These are phyloP conservation scores for Agrochola lychnidis DNA, from an alignment of 2,888 invertebrate species.

Conservation along the genomic window DNA sequence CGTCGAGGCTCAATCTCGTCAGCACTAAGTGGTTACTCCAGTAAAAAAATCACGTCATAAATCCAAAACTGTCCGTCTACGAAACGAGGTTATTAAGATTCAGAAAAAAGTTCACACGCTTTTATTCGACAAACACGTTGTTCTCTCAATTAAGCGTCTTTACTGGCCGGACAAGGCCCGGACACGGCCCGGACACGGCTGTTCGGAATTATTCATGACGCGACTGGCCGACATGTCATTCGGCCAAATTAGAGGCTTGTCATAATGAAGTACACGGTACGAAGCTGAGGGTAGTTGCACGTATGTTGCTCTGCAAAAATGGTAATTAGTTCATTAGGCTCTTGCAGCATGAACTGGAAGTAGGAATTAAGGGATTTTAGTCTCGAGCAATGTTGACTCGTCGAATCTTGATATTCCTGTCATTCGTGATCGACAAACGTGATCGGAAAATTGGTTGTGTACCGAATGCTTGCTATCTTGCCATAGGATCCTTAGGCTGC, in stretches of 20 bases:
- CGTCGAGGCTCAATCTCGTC: conserved; percentile 6
- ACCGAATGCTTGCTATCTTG: background rate
- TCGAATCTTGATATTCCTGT: background rate
- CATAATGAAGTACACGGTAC: conserved; percentile 69
- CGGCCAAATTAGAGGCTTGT: conserved; percentile 74
- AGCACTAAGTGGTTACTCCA: conserved; percentile 32
- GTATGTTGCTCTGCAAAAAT: conserved; percentile 61
- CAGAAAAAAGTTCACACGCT: conserved; percentile 83
- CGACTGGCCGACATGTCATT: conserved; percentile 78
- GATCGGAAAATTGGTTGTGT: background rate
- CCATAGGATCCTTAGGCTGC: background rate
- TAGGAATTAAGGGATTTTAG: conserved; percentile 5
- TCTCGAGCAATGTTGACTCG: background rate
- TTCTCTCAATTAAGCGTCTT: conserved; percentile 87
- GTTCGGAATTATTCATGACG: conserved; percentile 87
- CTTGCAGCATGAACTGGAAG: conserved; percentile 38
- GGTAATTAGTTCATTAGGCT: conserved; percentile 65
- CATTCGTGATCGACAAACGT: background rate
- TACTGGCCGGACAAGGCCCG: conserved; percentile 80
- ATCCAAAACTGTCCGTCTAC: conserved; percentile 65
- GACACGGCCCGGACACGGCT: conserved; percentile 74
- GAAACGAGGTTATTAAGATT: conserved; percentile 76
- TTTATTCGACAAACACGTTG: conserved; percentile 82
- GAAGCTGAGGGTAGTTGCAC: conserved; percentile 57
- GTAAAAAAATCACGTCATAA: conserved; percentile 65